Evolutionary conservation across 2,888 invertebrate genomes (phyloP).

Genomic region (Agriotes lineatus): DNA sequence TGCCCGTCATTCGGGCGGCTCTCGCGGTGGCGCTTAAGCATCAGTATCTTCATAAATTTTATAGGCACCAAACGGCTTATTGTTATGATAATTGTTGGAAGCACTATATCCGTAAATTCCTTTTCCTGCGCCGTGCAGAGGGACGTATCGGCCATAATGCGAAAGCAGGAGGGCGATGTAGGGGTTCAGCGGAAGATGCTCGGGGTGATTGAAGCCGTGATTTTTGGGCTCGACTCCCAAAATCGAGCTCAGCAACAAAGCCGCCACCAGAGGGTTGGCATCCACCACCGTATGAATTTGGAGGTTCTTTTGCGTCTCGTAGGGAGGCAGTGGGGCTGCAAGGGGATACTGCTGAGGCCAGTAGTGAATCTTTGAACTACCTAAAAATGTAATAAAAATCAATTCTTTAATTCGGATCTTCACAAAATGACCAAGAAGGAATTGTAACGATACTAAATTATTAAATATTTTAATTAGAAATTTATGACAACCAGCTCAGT

Average conservation of each 20-base stretch:
- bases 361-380: background rate
- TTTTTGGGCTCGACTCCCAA: constrained; percentile 54
- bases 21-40: constrained; percentile 3
- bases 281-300: constrained; percentile 18
- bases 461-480: too few relatives aligned
- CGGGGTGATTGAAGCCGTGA: constrained; percentile 68
- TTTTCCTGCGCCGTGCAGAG: constrained; percentile 60
- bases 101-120: constrained; percentile 74
- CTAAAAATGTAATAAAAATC: too few relatives aligned
- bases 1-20: background rate
- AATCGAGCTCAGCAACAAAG: constrained; percentile 56
- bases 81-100: constrained; percentile 76
- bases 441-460: too few relatives aligned
- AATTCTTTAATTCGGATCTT: too few relatives aligned
- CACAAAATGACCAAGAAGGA: too few relatives aligned
- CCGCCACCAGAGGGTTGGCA: constrained; percentile 58
- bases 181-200: constrained; percentile 72
- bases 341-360: background rate
- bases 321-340: background rate
- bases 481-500: too few relatives aligned
- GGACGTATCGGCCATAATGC: constrained; percentile 74
- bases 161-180: constrained; percentile 73
- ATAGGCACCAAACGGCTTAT: constrained; percentile 74
- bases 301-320: background rate
- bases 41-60: constrained; percentile 66